Evolutionary conservation across 2,888 invertebrate species (phyloP), one percentile per base, ranked within the genome.

Genomic region (Hemistola chrysoprasaria): DNA sequence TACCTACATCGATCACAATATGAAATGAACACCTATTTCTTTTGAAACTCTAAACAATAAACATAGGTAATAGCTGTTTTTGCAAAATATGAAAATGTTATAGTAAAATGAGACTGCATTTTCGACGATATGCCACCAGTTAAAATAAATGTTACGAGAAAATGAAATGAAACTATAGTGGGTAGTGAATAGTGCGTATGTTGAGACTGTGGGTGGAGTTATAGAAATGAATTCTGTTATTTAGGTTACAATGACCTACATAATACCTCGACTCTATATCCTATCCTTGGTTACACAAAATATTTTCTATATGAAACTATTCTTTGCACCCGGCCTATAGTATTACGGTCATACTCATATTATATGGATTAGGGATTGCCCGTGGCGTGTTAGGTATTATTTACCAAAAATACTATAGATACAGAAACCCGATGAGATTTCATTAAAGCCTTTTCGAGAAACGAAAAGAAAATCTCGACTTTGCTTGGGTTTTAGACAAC

Each of bases 401-500:
- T 41, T 48, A 38, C 22, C 24, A 34, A 33, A 45, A 48, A 47
- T 39, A 50, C 40, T 32, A 38, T 43, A 47, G 37, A 54, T 54
- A 63, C 58, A 55, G 65, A 71, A 69, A 71, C 62, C 65, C 60
- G 72, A 74, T 65, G 66, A 66, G 72, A 74, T 79, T 79, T 75
- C 71, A 78, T 78, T 81, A 74, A 33, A 81, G 74, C 62, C 65
- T 69, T 67, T 66, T 67, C 63, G 61, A 62, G 56, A 65, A 69
- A 73, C 70, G 51, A 58, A 67, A 67, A 60, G 70, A 75, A 78
- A 76, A 75, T 67, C 64, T 65, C 59, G 64, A 59, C 69, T 62
- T 71, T 68, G 62, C 77, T 78, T 71, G 78, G 80, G 78, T 82
- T 83, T 85, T 78, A 79, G 82, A 83, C 76, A 79, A 77, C 65